Evolutionary conservation across 1,140 invertebrate genomes (phyloP).

Genomic region (Caenorhabditis tropicalis): DNA sequence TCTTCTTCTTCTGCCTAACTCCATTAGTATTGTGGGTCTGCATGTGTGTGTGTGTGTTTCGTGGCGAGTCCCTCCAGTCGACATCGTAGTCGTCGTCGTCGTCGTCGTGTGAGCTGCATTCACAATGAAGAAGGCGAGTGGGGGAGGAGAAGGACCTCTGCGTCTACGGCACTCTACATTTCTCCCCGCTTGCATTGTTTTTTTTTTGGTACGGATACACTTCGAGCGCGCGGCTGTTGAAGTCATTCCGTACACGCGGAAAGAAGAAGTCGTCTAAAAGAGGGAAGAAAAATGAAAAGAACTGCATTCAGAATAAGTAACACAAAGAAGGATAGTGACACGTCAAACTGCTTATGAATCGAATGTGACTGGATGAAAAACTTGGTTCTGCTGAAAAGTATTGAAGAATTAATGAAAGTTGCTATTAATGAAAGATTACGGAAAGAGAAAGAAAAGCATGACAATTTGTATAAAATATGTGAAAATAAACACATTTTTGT

Average conservation of each 20-base stretch:
- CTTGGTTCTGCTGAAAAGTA: neutral
- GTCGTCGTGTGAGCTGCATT: conserved; percentile 35
- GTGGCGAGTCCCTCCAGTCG: neutral
- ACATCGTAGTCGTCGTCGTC: neutral
- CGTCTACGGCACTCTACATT: neutral
- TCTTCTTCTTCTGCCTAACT: conserved; percentile 35
- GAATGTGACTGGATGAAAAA: neutral
- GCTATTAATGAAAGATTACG: too few relatives aligned
- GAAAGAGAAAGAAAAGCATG: too few relatives aligned
- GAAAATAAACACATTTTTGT: too few relatives aligned
- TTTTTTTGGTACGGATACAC: neutral
- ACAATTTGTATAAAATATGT: too few relatives aligned
- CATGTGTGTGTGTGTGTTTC: conserved; percentile 14
- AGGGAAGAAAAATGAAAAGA: neutral
- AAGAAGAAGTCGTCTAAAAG: neutral
- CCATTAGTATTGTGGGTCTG: conserved; percentile 40
- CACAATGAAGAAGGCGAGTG: conserved; percentile 32
- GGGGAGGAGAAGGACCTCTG: neutral
- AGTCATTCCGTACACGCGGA: conserved; percentile 3
- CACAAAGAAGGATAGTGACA: neutral
- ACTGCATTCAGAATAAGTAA: neutral
- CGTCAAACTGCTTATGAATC: neutral
- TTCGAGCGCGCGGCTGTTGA: neutral
- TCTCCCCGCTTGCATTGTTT: neutral
- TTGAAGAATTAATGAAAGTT: neutral